Evolutionary conservation across 2,888 invertebrate genomes (phyloP), one percentile per base, ranked within the genome.

Genomic region (Villa cingulata): DNA sequence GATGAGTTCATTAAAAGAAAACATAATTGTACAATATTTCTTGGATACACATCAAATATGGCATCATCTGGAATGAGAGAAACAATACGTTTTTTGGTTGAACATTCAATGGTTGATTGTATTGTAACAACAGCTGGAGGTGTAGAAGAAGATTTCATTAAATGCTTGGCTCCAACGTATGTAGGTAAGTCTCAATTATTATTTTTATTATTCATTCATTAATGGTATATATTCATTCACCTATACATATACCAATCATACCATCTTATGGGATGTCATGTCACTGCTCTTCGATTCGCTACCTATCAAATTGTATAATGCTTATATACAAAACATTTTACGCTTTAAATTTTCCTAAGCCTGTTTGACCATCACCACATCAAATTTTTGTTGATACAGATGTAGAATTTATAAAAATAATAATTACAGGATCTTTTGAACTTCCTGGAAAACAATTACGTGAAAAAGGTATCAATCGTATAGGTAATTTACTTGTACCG

Each of bases 71-170:
- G 98, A 3, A 71, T 97, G 50, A 73, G 98, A 52, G 98, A 99
- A 61, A 84, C 87, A 0, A 80, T 98, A 52, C 72, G 83, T 46
- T 98, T 88, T 73, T 72, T 92, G 47, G 87, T 83, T 1, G 78
- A 92, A 61, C 81, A 90, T 62, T 81, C 80, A 64, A 79, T 94
- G 74, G 80, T 98, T 32, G 98, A 99, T 68, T 94, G 94, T 62
- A 77, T 99, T 53, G 97, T 98, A 1, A 89, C 97, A 1, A 92
- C 95, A 14, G 98, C 97, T 0, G 98, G 98, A 1, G 98, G 98
- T 1, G 76, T 99, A 0, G 98, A 99, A 68, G 98, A 99, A 70
- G 98, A 99, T 72, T 80, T 98, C 41, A 98, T 99, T 39, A 99
- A 99, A 73, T 98, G 98, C 64, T 73, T 99, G 46, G 91, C 90